Evolutionary conservation across 2,113 vertebrate genomes (phyloP).

Genomic region (Scartelaos histophorus): DNA sequence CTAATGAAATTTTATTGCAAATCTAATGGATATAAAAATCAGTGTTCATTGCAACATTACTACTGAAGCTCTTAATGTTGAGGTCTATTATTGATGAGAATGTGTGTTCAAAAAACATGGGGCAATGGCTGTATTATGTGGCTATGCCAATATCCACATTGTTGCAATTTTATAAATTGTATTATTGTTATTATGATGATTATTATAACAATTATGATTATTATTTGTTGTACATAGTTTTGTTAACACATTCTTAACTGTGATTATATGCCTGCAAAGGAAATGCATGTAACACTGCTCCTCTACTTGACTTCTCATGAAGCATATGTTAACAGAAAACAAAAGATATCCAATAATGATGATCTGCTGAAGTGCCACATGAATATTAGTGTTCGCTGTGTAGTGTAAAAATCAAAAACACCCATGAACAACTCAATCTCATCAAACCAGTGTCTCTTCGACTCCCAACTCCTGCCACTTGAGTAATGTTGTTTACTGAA

Average conservation of each 20-base stretch:
- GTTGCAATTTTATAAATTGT: conserved; percentile 69
- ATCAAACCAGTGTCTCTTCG: conserved; percentile 15
- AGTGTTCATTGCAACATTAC: conserved; percentile 72
- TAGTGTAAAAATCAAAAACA: conserved; percentile 18
- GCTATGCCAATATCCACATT: conserved; percentile 52
- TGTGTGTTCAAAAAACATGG: conserved; percentile 39
- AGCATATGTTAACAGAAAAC: conserved; percentile 66
- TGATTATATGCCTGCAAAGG: conserved; percentile 74
- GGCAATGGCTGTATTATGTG: conserved; percentile 48
- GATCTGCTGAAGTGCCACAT: conserved; percentile 45
- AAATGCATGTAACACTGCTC: conserved; percentile 76
- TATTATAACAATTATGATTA: conserved; percentile 39
- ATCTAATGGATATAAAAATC: conserved; percentile 53
- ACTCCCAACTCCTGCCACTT: conserved; percentile 15
- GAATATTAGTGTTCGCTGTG: conserved; percentile 36
- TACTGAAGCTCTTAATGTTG: conserved; percentile 51
- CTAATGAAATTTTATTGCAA: conserved; percentile 40
- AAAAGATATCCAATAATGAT: conserved; percentile 64
- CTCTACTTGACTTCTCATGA: conserved; percentile 69
- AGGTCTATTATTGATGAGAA: conserved; percentile 45
- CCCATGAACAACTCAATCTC: background rate
- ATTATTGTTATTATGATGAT: conserved; percentile 27
- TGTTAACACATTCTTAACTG: conserved; percentile 59
- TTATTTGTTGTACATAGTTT: conserved; percentile 66
- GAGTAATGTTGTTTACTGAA: conserved; percentile 35